A percentile compares a stretch with the other conserved stretches of the same genome.
These are phyloP conservation scores for Diadromus collaris DNA, from an alignment of 2,888 invertebrate species.

Conservation along the genomic window DNA sequence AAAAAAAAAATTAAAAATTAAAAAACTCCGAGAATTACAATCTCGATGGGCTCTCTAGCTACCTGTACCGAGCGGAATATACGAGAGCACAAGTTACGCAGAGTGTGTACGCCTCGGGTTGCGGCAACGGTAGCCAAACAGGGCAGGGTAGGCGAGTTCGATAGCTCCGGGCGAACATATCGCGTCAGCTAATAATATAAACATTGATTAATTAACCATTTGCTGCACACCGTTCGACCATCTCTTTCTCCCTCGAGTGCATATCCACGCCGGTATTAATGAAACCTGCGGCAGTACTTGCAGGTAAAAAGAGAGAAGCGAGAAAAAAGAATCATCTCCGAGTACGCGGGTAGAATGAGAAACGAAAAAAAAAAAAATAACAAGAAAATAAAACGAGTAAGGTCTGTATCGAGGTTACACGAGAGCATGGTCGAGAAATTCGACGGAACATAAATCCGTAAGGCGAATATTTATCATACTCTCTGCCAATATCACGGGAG, in stretches of 20 bases:
- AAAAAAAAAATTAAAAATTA: not conserved
- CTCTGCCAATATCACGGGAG: slow-evolving; percentile 42
- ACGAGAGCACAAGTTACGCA: slow-evolving; percentile 26
- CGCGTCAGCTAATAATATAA: slow-evolving; percentile 74
- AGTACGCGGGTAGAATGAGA: slow-evolving; percentile 8
- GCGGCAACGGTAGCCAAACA: slow-evolving; percentile 64
- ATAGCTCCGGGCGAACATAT: slow-evolving; percentile 60
- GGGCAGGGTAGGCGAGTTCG: slow-evolving; percentile 30
- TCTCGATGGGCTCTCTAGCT: not conserved
- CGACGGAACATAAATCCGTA: slow-evolving; percentile 55
- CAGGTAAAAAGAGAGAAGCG: slow-evolving; percentile 7
- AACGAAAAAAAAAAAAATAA: slow-evolving; percentile 28
- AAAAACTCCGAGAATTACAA: slow-evolving; percentile 4
- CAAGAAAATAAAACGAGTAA: slow-evolving; percentile 30
- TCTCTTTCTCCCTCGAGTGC: slow-evolving; percentile 59
- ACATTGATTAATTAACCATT: slow-evolving; percentile 77
- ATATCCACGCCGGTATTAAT: slow-evolving; percentile 64
- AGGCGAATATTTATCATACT: slow-evolving; percentile 57
- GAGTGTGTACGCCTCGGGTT: slow-evolving; percentile 28
- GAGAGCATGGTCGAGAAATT: slow-evolving; percentile 52
- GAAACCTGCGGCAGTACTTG: slow-evolving; percentile 62
- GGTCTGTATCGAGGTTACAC: slow-evolving; percentile 57
- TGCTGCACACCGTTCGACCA: slow-evolving; percentile 61
- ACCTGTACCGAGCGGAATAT: not conserved
- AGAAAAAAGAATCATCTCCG: slow-evolving; percentile 18